These are phyloP conservation scores for Nudaria mundana DNA, from an alignment of 2,888 invertebrate genomes.

Conservation along the genomic window DNA sequence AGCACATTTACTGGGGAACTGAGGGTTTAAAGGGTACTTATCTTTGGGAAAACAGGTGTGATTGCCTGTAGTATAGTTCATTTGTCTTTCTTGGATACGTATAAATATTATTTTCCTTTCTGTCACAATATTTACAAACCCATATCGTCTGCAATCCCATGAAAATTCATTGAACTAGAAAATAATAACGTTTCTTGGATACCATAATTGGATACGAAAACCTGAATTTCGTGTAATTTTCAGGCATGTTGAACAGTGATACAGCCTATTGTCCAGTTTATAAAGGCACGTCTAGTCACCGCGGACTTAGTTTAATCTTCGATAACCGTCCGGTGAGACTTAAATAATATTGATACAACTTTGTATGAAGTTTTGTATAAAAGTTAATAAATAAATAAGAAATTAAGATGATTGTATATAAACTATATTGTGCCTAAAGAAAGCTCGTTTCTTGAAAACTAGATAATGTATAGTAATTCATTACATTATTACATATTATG, in stretches of 20 bases:
- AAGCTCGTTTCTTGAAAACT: background rate
- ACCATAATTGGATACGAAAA: slow-evolving; percentile 13
- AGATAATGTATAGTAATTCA: background rate
- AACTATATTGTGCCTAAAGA: too few species aligned
- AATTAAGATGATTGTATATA: too few species aligned
- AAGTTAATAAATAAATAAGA: background rate
- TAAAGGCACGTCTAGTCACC: slow-evolving; percentile 13
- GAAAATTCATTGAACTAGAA: slow-evolving; percentile 19
- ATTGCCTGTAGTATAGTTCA: too few species aligned
- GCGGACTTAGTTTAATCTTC: slow-evolving; percentile 27
- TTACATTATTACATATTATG: too few species aligned
- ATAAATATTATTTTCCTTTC: too few species aligned
- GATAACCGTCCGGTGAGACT: slow-evolving; percentile 18
- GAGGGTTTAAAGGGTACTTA: too few species aligned
- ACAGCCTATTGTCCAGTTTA: slow-evolving; percentile 13
- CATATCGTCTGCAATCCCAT: slow-evolving; percentile 9
- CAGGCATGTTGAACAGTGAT: slow-evolving; percentile 16
- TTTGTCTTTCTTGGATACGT: too few species aligned
- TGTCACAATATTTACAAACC: too few species aligned
- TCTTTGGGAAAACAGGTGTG: too few species aligned
- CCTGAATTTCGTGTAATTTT: slow-evolving; percentile 10
- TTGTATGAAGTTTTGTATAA: slow-evolving; percentile 7
- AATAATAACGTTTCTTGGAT: slow-evolving; percentile 12
- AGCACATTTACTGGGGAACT: too few species aligned
- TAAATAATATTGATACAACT: slow-evolving; percentile 26